Conservation (phyloP, 2,113 vertebrate species). For the Neolamprologus longior region DNA sequence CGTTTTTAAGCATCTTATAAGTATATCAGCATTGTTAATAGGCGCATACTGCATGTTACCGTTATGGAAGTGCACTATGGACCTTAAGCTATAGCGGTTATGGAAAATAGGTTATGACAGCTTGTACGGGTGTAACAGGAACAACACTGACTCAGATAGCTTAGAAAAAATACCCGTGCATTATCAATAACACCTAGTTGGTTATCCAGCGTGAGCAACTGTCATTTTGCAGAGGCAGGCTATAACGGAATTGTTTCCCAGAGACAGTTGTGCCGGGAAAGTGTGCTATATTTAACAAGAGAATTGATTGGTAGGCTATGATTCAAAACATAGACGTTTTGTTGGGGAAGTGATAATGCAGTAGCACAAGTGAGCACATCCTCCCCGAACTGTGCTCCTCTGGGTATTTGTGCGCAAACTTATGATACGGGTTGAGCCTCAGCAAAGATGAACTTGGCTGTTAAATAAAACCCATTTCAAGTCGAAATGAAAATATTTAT, state of each 20-base stretch:
- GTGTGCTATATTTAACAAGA: slow-evolving; percentile 16
- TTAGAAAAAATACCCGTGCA: neutral
- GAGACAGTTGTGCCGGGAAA: slow-evolving; percentile 4
- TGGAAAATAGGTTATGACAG: neutral
- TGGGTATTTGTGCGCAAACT: neutral
- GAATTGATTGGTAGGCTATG: slow-evolving; percentile 9
- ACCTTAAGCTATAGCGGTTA: neutral
- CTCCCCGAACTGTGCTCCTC: neutral
- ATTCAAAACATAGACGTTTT: slow-evolving; percentile 15
- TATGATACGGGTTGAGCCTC: neutral
- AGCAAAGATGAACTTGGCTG: neutral
- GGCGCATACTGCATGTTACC: neutral
- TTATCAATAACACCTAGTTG: neutral
- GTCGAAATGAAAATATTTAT: neutral
- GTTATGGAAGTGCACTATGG: neutral
- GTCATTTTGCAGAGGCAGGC: neutral
- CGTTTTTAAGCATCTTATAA: neutral
- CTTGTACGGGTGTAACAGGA: neutral
- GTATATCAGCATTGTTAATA: neutral
- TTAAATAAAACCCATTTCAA: neutral
- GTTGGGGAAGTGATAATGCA: neutral
- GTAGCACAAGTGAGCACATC: neutral
- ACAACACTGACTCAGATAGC: neutral
- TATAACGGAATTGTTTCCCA: neutral
- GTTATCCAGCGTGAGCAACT: neutral